A percentile compares a stretch with the other conserved stretches of the same genome.
Conservation (phyloP, 2,888 invertebrate genomes). For the Sinopyrophorus schimmeli region DNA sequence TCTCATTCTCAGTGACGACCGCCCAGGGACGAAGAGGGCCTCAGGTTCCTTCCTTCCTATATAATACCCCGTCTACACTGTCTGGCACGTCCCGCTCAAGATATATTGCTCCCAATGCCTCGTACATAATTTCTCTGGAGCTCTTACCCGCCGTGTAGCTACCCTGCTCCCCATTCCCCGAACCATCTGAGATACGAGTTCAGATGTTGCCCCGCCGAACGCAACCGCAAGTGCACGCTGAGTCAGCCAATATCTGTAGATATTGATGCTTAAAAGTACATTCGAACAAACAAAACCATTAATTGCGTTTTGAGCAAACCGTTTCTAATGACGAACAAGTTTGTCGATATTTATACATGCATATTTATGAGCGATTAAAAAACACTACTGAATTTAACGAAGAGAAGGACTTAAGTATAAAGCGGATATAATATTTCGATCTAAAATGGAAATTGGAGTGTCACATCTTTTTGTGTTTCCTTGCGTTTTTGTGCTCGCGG, state of each 20-base stretch:
- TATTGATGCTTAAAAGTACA: constrained; percentile 22
- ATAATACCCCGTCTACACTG: constrained; percentile 56
- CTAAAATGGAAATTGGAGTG: constrained; percentile 57
- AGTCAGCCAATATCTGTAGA: constrained; percentile 30
- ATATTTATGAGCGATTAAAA: no score
- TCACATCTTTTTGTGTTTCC: constrained; percentile 55
- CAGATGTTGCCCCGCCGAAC: constrained; percentile 37
- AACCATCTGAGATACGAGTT: constrained; percentile 39
- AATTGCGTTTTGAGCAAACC: no score
- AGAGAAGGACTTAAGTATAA: no score
- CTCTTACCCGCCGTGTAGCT: constrained; percentile 40
- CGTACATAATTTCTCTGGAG: constrained; percentile 57
- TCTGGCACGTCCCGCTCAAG: constrained; percentile 57
- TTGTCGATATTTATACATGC: no score
- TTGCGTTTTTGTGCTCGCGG: constrained; percentile 49
- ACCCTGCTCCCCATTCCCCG: constrained; percentile 36
- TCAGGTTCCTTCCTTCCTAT: constrained; percentile 53
- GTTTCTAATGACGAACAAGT: no score
- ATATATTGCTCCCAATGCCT: constrained; percentile 58
- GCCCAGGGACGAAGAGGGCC: constrained; percentile 51
- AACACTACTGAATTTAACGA: no score
- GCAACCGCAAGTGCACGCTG: constrained; percentile 32
- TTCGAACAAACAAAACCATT: constrained; percentile 11
- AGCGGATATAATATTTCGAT: constrained; percentile 50
- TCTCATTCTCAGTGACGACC: constrained; percentile 55